These are phyloP conservation scores for Cranoglanis bouderius DNA, from an alignment of 2,113 vertebrate species.

Conservation along the genomic window DNA sequence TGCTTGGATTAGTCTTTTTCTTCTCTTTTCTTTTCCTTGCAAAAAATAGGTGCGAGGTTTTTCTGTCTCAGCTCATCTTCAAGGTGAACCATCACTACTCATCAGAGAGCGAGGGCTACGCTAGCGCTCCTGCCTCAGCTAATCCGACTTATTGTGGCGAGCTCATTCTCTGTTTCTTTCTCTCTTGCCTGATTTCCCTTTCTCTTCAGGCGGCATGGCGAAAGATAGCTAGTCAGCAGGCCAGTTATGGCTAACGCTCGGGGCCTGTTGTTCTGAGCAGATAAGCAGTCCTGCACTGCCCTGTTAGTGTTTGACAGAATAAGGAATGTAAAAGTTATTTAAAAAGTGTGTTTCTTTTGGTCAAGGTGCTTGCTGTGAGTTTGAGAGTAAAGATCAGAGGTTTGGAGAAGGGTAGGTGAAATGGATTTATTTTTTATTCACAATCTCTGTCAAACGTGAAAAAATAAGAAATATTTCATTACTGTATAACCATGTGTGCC, in stretches of 20 bases:
- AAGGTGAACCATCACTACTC: conserved; percentile 38
- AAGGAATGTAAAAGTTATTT: conserved; percentile 41
- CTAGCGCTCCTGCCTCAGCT: neutral
- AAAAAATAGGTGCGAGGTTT: neutral
- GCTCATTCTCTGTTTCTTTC: conserved; percentile 16
- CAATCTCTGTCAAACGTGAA: too few relatives aligned
- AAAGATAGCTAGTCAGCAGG: conserved; percentile 4
- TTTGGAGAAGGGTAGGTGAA: neutral
- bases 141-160: conserved; percentile 24
- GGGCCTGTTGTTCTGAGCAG: conserved; percentile 48
- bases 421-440: neutral
- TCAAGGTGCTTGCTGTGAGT: conserved; percentile 26
- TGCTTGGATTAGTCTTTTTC: neutral
- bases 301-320: conserved; percentile 26
- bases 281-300: conserved; percentile 48
- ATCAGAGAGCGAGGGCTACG: neutral
- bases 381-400: conserved; percentile 9
- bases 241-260: conserved; percentile 25
- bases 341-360: conserved; percentile 18
- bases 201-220: neutral
- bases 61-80: conserved; percentile 24
- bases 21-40: neutral
- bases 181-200: conserved; percentile 12
- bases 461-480: neutral
- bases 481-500: neutral